Percentiles rank a stretch among this genome's conserved stretches.
These are phyloP conservation scores for Pachyuromys duprasi DNA, from an alignment of 2,797 vertebrate species.

Conservation along the genomic window DNA sequence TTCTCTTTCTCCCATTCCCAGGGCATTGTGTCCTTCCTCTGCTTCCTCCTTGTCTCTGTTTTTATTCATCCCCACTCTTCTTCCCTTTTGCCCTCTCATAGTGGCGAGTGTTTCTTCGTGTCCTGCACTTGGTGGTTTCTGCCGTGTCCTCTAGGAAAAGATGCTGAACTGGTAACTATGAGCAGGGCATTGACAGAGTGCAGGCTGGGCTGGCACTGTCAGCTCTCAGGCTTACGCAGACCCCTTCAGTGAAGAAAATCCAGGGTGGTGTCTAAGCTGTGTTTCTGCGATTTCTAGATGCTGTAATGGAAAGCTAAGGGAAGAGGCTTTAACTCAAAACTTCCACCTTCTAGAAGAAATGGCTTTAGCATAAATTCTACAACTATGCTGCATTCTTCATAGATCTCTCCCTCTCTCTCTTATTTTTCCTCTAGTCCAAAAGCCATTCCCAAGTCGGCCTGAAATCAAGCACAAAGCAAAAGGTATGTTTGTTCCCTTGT, in stretches of 20 bases:
- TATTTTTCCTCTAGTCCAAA: conserved; percentile 76
- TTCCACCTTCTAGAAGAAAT: not conserved
- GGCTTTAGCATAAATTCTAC: not conserved
- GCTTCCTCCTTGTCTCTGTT: not conserved
- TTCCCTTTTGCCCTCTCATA: not conserved
- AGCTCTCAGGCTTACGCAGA: not conserved
- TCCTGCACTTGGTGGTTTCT: conserved; percentile 25
- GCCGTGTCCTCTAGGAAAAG: not conserved
- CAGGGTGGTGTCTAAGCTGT: not conserved
- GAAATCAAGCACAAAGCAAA: conserved; percentile 76
- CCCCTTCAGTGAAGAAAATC: not conserved
- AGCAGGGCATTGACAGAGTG: conserved; percentile 1
- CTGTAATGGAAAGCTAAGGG: not conserved
- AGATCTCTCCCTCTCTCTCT: conserved; percentile 68
- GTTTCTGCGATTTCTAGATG: conserved; percentile 8
- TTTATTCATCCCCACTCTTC: not conserved
- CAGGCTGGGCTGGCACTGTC: not conserved
- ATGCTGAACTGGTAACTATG: conserved; percentile 28
- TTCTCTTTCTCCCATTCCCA: not conserved
- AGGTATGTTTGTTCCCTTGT: conserved; percentile 57
- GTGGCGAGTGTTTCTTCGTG: not conserved
- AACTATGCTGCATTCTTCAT: conserved; percentile 30
- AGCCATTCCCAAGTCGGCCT: conserved; percentile 72
- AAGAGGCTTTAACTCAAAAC: conserved; percentile 51
- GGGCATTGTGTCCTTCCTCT: not conserved